Evolutionary conservation across 2,888 invertebrate species (phyloP).

Genomic region (Leptinotarsa tumamoca): DNA sequence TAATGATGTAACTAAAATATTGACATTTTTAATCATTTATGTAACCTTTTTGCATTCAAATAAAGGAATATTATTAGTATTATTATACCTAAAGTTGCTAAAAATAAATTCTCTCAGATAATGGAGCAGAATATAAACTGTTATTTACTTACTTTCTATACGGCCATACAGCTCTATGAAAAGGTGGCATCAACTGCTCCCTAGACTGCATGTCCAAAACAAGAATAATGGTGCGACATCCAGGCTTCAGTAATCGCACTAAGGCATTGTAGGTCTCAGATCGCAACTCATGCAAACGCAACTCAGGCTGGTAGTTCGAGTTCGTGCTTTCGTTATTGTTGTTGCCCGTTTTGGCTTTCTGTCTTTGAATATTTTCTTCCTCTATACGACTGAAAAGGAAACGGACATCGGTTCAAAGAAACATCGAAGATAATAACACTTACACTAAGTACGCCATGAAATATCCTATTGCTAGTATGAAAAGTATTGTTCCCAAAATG

Average conservation of each 20-base stretch:
- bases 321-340: constrained; percentile 56
- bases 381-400: constrained; percentile 65
- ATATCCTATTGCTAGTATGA: constrained; percentile 84
- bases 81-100: no score
- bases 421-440: constrained; percentile 55
- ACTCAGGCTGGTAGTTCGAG: constrained; percentile 71
- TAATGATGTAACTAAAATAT: no score
- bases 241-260: constrained; percentile 91
- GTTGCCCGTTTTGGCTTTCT: constrained; percentile 67
- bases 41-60: no score
- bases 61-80: no score
- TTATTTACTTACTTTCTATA: constrained; percentile 83
- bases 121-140: no score
- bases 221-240: constrained; percentile 92
- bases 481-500: constrained; percentile 80
- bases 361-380: constrained; percentile 70
- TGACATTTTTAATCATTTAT: no score
- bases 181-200: constrained; percentile 87
- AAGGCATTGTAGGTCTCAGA: constrained; percentile 96
- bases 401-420: not conserved
- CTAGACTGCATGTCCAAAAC: constrained; percentile 91
- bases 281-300: constrained; percentile 90
- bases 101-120: no score
- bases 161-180: constrained; percentile 95
- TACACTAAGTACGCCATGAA: constrained; percentile 86